These are phyloP conservation scores for Amiota communis DNA, from an alignment of 2,888 invertebrate genomes.

Conservation along the genomic window DNA sequence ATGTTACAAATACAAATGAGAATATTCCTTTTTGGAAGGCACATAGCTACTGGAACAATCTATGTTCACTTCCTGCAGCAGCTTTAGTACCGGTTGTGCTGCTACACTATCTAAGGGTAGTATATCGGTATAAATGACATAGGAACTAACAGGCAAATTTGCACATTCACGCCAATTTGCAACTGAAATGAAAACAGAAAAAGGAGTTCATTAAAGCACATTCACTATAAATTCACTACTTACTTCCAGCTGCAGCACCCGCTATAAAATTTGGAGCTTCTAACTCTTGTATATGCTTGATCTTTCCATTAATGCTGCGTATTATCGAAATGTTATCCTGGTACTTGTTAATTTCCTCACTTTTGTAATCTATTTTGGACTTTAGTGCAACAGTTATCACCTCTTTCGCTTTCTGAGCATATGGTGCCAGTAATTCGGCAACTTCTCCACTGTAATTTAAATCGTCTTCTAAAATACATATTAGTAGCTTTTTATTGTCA, in stretches of 20 bases:
- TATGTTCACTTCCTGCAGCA: constrained; percentile 59
- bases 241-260: constrained; percentile 70
- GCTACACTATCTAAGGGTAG: constrained; percentile 64
- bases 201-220: background rate
- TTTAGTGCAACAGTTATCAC: constrained; percentile 68
- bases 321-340: constrained; percentile 65
- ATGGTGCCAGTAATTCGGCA: constrained; percentile 61
- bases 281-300: constrained; percentile 52
- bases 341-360: constrained; percentile 61
- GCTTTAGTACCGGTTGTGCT: constrained; percentile 64
- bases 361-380: constrained; percentile 69
- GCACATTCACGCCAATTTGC: constrained; percentile 66
- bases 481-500: constrained; percentile 44
- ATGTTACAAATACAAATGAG: constrained; percentile 66
- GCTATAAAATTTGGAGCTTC: constrained; percentile 71
- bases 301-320: constrained; percentile 58
- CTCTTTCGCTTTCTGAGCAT: constrained; percentile 57
- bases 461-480: constrained; percentile 68
- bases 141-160: constrained; percentile 58
- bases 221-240: constrained; percentile 31
- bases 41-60: constrained; percentile 58
- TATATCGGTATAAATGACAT: constrained; percentile 68
- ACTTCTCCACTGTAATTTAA: constrained; percentile 65
- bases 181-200: constrained; percentile 52
- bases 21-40: constrained; percentile 63